Conservation (phyloP, 1,140 invertebrate species). For the Sycobia sp. region DNA sequence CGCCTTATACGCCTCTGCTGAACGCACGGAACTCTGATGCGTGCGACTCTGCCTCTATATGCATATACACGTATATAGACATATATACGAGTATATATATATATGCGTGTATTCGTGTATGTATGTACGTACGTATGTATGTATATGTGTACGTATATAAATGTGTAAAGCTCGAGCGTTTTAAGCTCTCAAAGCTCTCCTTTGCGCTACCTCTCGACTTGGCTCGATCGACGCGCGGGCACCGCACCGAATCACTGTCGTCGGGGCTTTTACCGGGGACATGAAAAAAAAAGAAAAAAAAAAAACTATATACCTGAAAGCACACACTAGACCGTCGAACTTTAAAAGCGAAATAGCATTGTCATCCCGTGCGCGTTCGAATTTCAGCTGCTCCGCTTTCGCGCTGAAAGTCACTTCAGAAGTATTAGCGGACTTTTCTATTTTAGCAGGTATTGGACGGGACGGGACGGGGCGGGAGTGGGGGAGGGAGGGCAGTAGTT, state of each 20-base stretch:
- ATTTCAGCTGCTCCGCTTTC: slow-evolving; percentile 30
- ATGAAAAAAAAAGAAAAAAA: slow-evolving; percentile 17
- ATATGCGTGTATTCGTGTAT: too few species aligned
- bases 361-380: slow-evolving; percentile 31
- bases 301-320: too few species aligned
- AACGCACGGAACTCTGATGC: too few species aligned
- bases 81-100: too few species aligned
- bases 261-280: slow-evolving; percentile 29
- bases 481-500: too few species aligned
- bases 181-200: slow-evolving; percentile 53
- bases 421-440: slow-evolving; percentile 18
- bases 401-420: slow-evolving; percentile 28
- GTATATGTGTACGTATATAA: too few species aligned
- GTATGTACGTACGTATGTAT: too few species aligned
- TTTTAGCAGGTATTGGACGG: slow-evolving; percentile 1
- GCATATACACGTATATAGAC: too few species aligned
- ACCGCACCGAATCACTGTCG: slow-evolving; percentile 22
- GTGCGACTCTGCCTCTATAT: too few species aligned
- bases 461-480: too few species aligned
- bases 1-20: too few species aligned
- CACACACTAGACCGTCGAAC: slow-evolving; percentile 28
- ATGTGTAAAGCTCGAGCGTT: slow-evolving; percentile 42
- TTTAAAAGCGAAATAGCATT: slow-evolving; percentile 34
- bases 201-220: slow-evolving; percentile 36
- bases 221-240: slow-evolving; percentile 11